These are phyloP conservation scores for Disparrhopalites patrizii DNA, from an alignment of 2,888 invertebrate species.

Conservation along the genomic window DNA sequence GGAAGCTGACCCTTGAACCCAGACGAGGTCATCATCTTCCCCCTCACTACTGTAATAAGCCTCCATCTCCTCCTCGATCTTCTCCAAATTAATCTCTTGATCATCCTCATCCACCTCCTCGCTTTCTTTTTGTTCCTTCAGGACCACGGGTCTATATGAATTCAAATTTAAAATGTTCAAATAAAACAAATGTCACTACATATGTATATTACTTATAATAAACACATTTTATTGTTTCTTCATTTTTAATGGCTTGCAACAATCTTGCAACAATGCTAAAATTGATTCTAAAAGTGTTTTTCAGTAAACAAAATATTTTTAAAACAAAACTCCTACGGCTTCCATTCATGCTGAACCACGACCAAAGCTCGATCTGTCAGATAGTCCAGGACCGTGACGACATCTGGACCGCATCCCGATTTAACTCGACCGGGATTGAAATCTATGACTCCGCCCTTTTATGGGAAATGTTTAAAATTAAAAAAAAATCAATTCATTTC, in stretches of 20 bases:
- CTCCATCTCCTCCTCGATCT: conserved; percentile 78
- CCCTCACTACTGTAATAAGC: conserved; percentile 69
- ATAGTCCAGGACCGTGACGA: conserved; percentile 76
- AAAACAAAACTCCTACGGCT: conserved; percentile 56
- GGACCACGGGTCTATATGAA: conserved; percentile 45
- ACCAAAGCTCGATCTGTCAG: conserved; percentile 75
- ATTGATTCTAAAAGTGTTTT: too few relatives aligned
- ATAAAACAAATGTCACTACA: too few relatives aligned
- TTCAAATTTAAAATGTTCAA: too few relatives aligned
- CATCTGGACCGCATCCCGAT: conserved; percentile 87
- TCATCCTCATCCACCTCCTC: conserved; percentile 69
- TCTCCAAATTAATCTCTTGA: conserved; percentile 73
- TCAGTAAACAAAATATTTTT: conserved; percentile 20
- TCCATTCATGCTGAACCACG: conserved; percentile 64
- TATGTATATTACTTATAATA: too few relatives aligned
- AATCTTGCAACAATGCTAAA: too few relatives aligned
- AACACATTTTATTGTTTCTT: too few relatives aligned
- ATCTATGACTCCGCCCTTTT: conserved; percentile 70
- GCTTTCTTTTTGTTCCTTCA: conserved; percentile 56
- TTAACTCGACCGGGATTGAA: conserved; percentile 90
- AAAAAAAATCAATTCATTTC: neutral
- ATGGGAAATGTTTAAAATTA: neutral
- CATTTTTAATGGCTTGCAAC: too few relatives aligned
- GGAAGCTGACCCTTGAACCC: conserved; percentile 34
- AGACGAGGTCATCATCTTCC: conserved; percentile 54